These are phyloP conservation scores for Neodon shergylaensis DNA, from an alignment of 2,113 vertebrate species.

Conservation along the genomic window DNA sequence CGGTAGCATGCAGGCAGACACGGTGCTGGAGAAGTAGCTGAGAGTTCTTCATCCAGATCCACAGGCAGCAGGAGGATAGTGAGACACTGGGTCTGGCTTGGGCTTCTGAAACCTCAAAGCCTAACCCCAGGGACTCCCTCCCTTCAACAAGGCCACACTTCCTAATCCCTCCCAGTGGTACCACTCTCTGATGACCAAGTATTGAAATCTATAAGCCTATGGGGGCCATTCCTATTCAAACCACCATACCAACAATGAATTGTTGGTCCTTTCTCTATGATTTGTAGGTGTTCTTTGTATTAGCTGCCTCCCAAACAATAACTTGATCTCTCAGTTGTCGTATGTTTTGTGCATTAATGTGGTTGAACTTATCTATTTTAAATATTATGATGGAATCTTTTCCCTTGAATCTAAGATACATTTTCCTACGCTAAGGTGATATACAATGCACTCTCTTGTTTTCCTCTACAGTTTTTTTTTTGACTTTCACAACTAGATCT, in stretches of 20 bases:
- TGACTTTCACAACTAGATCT: conserved; percentile 3
- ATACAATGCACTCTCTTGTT: conserved; percentile 24
- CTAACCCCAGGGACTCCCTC: neutral
- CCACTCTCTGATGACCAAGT: neutral
- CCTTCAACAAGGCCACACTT: neutral
- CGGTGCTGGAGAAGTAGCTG: neutral
- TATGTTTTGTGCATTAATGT: neutral
- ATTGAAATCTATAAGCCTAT: neutral
- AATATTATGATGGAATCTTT: neutral
- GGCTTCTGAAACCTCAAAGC: neutral
- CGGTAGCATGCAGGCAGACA: neutral
- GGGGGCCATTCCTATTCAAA: neutral
- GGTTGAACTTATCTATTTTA: conserved; percentile 21
- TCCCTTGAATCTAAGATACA: neutral
- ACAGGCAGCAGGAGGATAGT: neutral
- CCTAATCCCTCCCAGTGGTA: neutral
- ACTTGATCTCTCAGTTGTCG: conserved; percentile 3
- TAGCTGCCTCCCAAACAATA: conserved; percentile 3
- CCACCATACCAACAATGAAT: neutral
- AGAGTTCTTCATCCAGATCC: neutral
- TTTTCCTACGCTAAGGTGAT: neutral
- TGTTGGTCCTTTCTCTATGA: neutral
- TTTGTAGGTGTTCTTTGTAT: neutral
- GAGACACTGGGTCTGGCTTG: neutral
- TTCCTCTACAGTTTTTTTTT: neutral